These are phyloP conservation scores for Embidobia sp. DNA, from an alignment of 2,888 invertebrate genomes.

Conservation along the genomic window DNA sequence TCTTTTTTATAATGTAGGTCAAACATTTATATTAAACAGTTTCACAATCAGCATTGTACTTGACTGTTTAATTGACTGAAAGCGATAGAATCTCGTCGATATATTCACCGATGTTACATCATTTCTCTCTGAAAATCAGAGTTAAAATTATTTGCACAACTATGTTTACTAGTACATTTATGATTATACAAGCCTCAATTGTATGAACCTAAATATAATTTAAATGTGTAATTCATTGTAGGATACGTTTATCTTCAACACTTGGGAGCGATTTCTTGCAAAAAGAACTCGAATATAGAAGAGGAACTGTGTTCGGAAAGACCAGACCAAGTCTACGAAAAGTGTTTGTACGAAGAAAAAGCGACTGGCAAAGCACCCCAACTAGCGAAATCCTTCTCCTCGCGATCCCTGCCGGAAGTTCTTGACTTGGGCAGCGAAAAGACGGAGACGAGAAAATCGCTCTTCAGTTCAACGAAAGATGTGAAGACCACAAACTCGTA, in stretches of 20 bases:
- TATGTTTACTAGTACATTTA: too few species aligned
- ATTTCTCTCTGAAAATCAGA: too few species aligned
- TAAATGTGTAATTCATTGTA: too few species aligned
- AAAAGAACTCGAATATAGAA: slow-evolving; percentile 44
- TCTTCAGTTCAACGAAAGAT: slow-evolving; percentile 2
- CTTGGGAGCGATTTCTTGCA: slow-evolving; percentile 79
- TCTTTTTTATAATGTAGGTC: too few species aligned
- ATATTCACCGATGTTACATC: too few species aligned
- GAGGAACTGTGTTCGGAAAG: slow-evolving; percentile 67
- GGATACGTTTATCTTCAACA: slow-evolving; percentile 84
- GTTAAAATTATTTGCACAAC: too few species aligned
- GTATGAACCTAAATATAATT: too few species aligned
- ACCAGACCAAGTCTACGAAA: slow-evolving; percentile 70
- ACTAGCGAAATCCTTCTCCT: slow-evolving; percentile 29
- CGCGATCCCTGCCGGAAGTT: slow-evolving; percentile 59
- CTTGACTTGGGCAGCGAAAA: slow-evolving; percentile 45
- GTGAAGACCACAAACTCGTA: slow-evolving; percentile 13
- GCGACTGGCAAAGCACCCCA: not conserved
- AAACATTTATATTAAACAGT: too few species aligned
- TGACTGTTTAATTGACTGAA: too few species aligned
- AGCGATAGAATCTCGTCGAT: too few species aligned
- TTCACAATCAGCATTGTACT: too few species aligned
- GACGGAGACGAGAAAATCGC: not conserved
- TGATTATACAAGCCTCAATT: too few species aligned
- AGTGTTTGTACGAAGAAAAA: slow-evolving; percentile 65